A percentile compares a stretch with the other conserved stretches of the same genome.
These are phyloP conservation scores for Mylabris sibirica DNA, from an alignment of 2,888 invertebrate species.

Conservation along the genomic window DNA sequence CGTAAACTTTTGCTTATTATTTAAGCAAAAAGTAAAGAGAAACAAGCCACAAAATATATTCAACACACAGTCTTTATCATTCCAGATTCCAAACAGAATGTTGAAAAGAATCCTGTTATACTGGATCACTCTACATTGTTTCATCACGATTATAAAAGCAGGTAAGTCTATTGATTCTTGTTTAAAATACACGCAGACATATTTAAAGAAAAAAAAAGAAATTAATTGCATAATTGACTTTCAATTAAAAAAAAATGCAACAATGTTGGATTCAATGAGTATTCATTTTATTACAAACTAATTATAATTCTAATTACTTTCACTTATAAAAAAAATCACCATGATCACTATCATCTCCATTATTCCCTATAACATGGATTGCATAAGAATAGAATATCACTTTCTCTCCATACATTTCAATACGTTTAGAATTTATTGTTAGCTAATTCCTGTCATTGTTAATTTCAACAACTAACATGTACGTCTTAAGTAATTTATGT, in stretches of 20 bases:
- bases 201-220: neutral
- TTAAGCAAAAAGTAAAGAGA: neutral
- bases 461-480: neutral
- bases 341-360: neutral
- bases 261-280: neutral
- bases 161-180: neutral
- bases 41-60: neutral
- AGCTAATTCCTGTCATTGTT: conserved; percentile 5
- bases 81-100: neutral
- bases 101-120: conserved; percentile 1
- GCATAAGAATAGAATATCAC: conserved; percentile 6
- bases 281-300: neutral
- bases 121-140: neutral
- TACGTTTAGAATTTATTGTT: neutral
- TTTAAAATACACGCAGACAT: neutral
- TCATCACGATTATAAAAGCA: conserved; percentile 2
- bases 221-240: neutral
- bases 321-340: neutral
- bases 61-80: neutral
- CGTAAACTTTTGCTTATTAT: neutral
- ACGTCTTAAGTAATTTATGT: neutral
- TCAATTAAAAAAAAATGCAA: neutral
- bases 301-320: neutral
- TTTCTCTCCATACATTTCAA: neutral
- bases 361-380: neutral